Evolutionary conservation across 2,888 invertebrate species (phyloP).

Genomic region (Gymnoscelis rufifasciata): DNA sequence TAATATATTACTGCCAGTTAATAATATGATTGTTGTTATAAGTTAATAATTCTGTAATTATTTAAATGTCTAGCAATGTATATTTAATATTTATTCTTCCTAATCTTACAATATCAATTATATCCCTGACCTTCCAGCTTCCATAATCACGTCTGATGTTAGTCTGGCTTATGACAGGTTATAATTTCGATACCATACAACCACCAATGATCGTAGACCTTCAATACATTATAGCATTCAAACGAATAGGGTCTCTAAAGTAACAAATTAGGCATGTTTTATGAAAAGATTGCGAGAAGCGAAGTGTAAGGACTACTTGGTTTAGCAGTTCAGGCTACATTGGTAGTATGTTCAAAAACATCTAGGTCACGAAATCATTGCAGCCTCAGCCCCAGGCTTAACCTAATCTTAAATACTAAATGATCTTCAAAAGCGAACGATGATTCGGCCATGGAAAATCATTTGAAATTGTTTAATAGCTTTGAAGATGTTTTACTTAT

Average conservation of each 20-base stretch:
- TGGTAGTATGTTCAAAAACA: conserved; percentile 60
- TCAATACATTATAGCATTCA: conserved; percentile 25
- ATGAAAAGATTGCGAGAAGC: no score
- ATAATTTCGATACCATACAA: conserved; percentile 62
- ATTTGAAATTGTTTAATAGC: conserved; percentile 33
- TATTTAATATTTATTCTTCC: conserved; percentile 19
- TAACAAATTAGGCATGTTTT: no score
- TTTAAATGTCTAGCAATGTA: not conserved
- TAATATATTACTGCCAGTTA: no score
- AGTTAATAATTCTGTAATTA: no score
- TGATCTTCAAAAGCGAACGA: conserved; percentile 64
- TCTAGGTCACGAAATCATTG: conserved; percentile 76
- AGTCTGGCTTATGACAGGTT: conserved; percentile 72
- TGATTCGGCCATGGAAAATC: conserved; percentile 55
- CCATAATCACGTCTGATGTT: conserved; percentile 65
- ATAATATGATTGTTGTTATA: no score
- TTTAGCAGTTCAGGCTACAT: conserved; percentile 33
- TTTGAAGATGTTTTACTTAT: conserved; percentile 34
- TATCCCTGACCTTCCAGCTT: conserved; percentile 61
- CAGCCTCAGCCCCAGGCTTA: conserved; percentile 60
- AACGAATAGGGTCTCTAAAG: conserved; percentile 35
- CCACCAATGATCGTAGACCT: conserved; percentile 39
- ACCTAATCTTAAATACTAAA: conserved; percentile 69
- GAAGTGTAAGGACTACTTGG: conserved; percentile 10
- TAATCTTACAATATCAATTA: conserved; percentile 44